Evolutionary conservation across 2,888 invertebrate genomes (phyloP), one percentile per base, ranked within the genome.

Genomic region (Epistrophella euchroma): DNA sequence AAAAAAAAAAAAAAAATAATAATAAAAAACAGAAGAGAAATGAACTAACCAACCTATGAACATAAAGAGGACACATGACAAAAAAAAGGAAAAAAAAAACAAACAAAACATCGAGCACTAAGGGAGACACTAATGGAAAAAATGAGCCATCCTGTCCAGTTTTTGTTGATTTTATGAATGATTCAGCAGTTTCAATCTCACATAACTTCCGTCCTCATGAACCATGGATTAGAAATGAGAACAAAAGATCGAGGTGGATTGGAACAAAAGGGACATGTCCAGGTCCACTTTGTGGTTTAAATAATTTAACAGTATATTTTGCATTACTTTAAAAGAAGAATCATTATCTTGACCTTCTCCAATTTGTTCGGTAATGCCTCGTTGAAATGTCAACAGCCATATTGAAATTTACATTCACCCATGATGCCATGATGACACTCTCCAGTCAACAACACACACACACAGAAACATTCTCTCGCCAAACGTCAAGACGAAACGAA

Each of bases 401-500:
- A 52, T 68, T 52, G 52, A 66, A 64, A 72, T 78, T 64, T 78
- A 56, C 66, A 72, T 50, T 22, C 74, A 52, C 52, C 68, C 68
- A 68, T 68, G 68, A 70, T 7, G 45, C 60, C 55, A 17, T 37
- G 17, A 28, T 40, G 37, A 37, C 37, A 81, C 19, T 43, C 25
- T 15, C 22, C 0, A 5, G 3, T 10, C 37, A 28, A 2, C 4
- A 37, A 71, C 66, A 45, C 52, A 77, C 19, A 52, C 50, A 3
- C 35, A 37, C 50, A 17, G 13, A 6, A n/a, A n/a, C 37, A 40
- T n/a, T 25, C n/a, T 2, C 32, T 15, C 32, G 19, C 22, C 35
- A 43, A 58, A 68, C 50, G 58, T 68, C 47, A 47, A 55, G 56
- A 68, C 47, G 22, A 66, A 79, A 76, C 47, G 85, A 76, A 73